Conservation (phyloP, 1,140 invertebrate species). For the Neodiprion virginianus region DNA sequence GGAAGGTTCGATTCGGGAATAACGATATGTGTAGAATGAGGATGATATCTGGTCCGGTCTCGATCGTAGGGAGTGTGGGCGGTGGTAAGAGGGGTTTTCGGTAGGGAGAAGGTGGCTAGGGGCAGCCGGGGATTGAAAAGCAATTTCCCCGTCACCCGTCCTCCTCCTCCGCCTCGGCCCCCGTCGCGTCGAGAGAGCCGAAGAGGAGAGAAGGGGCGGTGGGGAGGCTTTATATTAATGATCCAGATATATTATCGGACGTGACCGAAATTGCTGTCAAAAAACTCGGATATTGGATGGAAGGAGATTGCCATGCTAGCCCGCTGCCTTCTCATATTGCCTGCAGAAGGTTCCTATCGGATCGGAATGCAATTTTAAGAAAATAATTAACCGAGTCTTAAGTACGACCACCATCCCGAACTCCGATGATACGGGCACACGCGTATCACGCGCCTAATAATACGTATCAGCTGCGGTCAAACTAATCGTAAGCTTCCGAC, state of each 20-base stretch:
- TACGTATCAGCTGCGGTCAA: too few relatives aligned
- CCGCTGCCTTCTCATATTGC: slow-evolving; percentile 30
- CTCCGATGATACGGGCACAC: too few relatives aligned
- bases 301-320: slow-evolving; percentile 58
- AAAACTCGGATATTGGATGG: slow-evolving; percentile 65
- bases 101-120: slow-evolving; percentile 28
- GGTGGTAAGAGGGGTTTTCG: slow-evolving; percentile 17
- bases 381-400: slow-evolving; percentile 1
- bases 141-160: slow-evolving; percentile 57
- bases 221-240: slow-evolving; percentile 63
- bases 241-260: slow-evolving; percentile 66
- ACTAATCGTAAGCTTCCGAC: too few relatives aligned
- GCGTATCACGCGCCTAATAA: too few relatives aligned
- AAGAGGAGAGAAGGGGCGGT: slow-evolving; percentile 31
- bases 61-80: not conserved
- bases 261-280: slow-evolving; percentile 66
- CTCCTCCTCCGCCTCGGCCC: not conserved
- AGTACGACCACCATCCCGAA: not conserved
- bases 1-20: too few relatives aligned
- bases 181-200: too few relatives aligned
- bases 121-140: slow-evolving; percentile 61
- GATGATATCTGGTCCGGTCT: not conserved
- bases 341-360: slow-evolving; percentile 28
- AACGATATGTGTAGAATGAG: not conserved
- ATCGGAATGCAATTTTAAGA: slow-evolving; percentile 15